These are phyloP conservation scores for Palythoa grandiflora DNA, from an alignment of 92 coral and sea anemone genomes.

Conservation along the genomic window DNA sequence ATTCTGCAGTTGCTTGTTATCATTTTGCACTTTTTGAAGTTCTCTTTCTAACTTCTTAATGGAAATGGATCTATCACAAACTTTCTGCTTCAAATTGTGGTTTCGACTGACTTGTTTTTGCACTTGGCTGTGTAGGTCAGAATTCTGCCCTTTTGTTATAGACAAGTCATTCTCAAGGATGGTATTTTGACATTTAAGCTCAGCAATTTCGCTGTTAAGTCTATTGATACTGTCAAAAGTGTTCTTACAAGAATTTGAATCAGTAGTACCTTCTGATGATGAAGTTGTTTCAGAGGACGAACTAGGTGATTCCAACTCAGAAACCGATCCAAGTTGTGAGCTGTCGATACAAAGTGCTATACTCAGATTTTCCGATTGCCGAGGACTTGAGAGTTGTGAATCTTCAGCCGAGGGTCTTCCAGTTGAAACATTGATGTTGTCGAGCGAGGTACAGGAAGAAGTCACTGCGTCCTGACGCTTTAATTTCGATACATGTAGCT, in stretches of 20 bases:
- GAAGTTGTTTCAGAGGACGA: conserved; percentile 82
- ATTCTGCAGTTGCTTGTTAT: conserved; percentile 74
- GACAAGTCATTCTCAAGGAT: conserved; percentile 81
- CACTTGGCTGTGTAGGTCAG: conserved; percentile 81
- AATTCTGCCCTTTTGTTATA: conserved; percentile 76
- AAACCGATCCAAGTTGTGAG: conserved; percentile 40
- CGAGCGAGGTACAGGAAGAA: background rate
- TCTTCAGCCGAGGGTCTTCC: conserved; percentile 12
- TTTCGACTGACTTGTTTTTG: conserved; percentile 84
- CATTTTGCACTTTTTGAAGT: conserved; percentile 64
- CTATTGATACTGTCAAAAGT: conserved; percentile 68
- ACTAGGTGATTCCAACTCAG: conserved; percentile 51
- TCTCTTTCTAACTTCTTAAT: conserved; percentile 81
- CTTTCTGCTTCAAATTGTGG: conserved; percentile 78
- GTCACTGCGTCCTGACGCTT: background rate
- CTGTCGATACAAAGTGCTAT: conserved; percentile 40
- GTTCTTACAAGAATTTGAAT: conserved; percentile 49
- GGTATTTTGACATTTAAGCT: conserved; percentile 81
- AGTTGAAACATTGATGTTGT: background rate
- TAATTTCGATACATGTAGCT: background rate
- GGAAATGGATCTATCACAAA: conserved; percentile 75
- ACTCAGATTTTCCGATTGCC: conserved; percentile 35
- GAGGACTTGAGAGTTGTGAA: conserved; percentile 34
- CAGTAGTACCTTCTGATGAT: conserved; percentile 59
- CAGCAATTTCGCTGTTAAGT: conserved; percentile 84